Base-by-base conservation (phyloP, 1,140 invertebrate species). In the Caenorhabditis remanei region DNA sequence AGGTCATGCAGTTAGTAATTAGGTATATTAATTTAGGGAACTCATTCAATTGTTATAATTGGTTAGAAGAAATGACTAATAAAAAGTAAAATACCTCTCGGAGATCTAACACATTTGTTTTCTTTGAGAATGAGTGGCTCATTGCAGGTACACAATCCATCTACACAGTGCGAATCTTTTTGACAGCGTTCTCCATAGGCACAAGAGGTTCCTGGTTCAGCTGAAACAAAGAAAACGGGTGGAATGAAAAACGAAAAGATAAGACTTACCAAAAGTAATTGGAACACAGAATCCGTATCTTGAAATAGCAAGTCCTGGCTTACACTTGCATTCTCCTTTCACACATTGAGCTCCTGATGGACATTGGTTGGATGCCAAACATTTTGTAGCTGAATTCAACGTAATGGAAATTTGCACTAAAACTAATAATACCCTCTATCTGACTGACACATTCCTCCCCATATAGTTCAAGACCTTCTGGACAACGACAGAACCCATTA, bases 221-320 rank as follows among this genome's bases (percentile, higher is more conserved):
- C 87, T 88, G 84, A 13, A 87, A 83, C 14, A 46, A 19, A 41
- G n/a, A n/a, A 58, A 13, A 9, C 0, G 41, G 13, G 4, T 5
- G 19, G n/a, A 11, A n/a, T 67, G 4, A 8, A 46, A 63, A 40
- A 56, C 41, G 21, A 5, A 8, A 53, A 55, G n/a, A 82, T n/a
- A 53, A 32, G 24, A 13, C 87, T 24, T 19, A 88, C 87, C 87
- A 46, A 87, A 88, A 14, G 83, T 88, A 19, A 85, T 53, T 41
- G 88, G 89, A 48, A 89, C 88, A 61, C 89, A 89, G 48, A 89
- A 89, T 46, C 89, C 89, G 56, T 88, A 89, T 56, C 85, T 67
- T 11, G 83, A 63, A n/a, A 87, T 67, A 9, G 71, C 88, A 8
- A 89, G 84, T 41, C 89, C 89, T 50, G 86, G 82, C 9, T 53